Evolutionary conservation across 2,797 vertebrate species (phyloP), one percentile per base, ranked within the genome.

Genomic region (Hoplostethus mediterraneus): DNA sequence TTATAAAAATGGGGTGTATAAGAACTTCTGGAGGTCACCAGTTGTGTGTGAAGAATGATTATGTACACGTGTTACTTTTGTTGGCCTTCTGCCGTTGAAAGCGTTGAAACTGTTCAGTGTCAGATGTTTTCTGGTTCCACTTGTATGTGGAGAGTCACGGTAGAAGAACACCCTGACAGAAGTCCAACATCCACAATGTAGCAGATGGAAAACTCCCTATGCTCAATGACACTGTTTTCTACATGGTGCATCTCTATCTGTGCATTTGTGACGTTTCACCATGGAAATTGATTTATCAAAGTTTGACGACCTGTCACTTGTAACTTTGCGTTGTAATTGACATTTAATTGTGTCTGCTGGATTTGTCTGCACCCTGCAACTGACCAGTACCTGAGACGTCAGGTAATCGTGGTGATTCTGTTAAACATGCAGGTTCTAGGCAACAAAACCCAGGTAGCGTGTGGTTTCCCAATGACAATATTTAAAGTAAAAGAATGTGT

Each of bases 1-100:
- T 58, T 25, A 58, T 66, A 31, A 74, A 64, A 61, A 55, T 14
- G 5, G 47, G 53, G 30, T 38, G 45, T 38, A 57, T 56, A 57
- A 60, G 31, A 71, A 63, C 36, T 61, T 73, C 11, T 40, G 44
- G 30, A 59, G 45, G 57, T 77, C 70, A 60, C 17, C 51, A 66
- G 54, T 62, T 73, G 31, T 78, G 63, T 88, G 77, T 85, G 52
- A 78, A 59, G 28, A 73, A 58, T 30, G 11, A 51, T 57, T 45
- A 63, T 57, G 48, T 71, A 42, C 57, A 51, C 47, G 40, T 54
- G 31, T 54, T 59, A 47, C 40, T 68, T 10, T 58, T 71, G 31
- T 75, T 52, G 30, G 49, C 62, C 17, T 67, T 71, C 49, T 30
- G 48, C 40, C 40, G 36, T 61, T 71, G 40, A 31, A 17, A 45